Conservation (phyloP, 2,888 invertebrate genomes). For the Mycalesis mineus region DNA sequence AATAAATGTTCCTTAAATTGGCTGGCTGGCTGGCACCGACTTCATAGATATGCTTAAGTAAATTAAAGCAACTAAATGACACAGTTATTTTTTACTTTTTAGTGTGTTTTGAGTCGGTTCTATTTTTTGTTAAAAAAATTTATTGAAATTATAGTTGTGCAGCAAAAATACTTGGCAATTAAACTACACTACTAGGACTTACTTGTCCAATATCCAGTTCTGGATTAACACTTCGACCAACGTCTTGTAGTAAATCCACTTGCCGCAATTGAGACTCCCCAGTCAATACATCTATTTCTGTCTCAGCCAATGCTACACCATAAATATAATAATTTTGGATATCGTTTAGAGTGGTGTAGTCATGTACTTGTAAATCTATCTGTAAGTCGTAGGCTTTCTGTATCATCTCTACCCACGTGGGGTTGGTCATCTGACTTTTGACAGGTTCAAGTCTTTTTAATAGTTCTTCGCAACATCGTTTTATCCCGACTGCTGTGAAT, state of each 20-base stretch:
- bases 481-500: slow-evolving; percentile 72
- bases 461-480: slow-evolving; percentile 66
- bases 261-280: slow-evolving; percentile 80
- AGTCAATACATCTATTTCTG: slow-evolving; percentile 84
- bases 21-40: no score
- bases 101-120: no score
- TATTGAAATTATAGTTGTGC: no score
- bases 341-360: slow-evolving; percentile 33
- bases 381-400: slow-evolving; percentile 48
- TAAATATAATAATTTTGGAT: slow-evolving; percentile 51
- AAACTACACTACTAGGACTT: slow-evolving; percentile 2
- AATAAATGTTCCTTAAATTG: no score
- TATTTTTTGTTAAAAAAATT: no score
- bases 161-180: no score
- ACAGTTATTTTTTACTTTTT: no score
- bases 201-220: slow-evolving; percentile 84
- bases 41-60: no score
- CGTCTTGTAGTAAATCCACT: slow-evolving; percentile 84
- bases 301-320: slow-evolving; percentile 79
- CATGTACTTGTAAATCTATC: slow-evolving; percentile 43
- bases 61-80: no score
- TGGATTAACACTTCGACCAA: slow-evolving; percentile 83
- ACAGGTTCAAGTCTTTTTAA: slow-evolving; percentile 61
- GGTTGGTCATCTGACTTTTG: slow-evolving; percentile 48
- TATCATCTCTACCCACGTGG: slow-evolving; percentile 70